A percentile compares a stretch with the other conserved stretches of the same genome.
These are phyloP conservation scores for Cygnus olor DNA, from an alignment of 2,797 vertebrate species.

Conservation along the genomic window DNA sequence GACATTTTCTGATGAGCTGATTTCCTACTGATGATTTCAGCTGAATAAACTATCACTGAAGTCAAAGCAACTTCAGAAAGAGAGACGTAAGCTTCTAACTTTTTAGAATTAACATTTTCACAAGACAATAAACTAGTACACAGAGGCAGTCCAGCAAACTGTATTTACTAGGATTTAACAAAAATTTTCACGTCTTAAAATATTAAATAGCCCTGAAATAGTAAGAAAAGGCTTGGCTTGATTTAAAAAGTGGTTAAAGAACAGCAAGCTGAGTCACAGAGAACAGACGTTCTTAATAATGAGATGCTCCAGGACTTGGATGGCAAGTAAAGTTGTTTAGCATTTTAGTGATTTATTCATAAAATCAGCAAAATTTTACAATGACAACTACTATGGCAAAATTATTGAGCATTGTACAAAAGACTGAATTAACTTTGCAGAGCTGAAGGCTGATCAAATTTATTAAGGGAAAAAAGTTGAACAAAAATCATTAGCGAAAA, in stretches of 20 bases:
- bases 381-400: background rate
- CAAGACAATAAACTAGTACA: background rate
- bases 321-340: background rate
- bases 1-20: background rate
- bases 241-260: background rate
- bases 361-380: background rate
- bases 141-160: background rate
- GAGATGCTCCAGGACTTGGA: background rate
- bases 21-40: conserved; percentile 12
- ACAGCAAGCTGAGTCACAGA: conserved; percentile 7
- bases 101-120: background rate
- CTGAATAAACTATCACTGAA: background rate
- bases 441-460: background rate
- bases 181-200: background rate
- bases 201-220: background rate
- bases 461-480: background rate
- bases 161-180: background rate
- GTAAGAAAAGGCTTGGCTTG: background rate
- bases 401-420: background rate
- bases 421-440: background rate
- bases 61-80: background rate
- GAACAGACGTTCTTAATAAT: conserved; percentile 18
- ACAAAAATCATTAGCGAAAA: background rate
- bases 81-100: background rate
- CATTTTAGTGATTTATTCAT: conserved; percentile 10